Evolutionary conservation across 2,113 vertebrate species (phyloP).

Genomic region (Alethe diademata): DNA sequence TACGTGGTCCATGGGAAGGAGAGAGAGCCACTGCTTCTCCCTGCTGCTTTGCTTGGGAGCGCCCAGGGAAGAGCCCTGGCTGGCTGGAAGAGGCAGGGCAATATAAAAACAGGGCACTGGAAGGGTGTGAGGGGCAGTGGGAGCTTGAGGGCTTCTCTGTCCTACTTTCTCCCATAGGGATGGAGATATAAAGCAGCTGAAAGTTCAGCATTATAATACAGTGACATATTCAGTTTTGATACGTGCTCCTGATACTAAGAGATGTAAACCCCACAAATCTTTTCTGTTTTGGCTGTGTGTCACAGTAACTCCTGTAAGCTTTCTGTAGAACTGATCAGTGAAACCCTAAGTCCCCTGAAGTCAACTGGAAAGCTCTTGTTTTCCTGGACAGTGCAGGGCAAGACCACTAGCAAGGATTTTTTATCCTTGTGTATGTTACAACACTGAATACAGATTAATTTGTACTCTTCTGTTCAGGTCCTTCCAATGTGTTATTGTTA

Average conservation of each 20-base stretch:
- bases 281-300: neutral
- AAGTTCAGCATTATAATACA: neutral
- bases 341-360: neutral
- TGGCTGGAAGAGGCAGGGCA: neutral
- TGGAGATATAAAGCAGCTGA: neutral
- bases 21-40: neutral
- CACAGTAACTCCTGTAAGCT: neutral
- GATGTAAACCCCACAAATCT: neutral
- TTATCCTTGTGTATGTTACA: neutral
- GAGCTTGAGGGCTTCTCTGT: neutral
- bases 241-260: neutral
- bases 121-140: neutral
- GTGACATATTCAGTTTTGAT: neutral
- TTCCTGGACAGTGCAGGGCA: neutral
- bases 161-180: neutral
- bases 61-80: neutral
- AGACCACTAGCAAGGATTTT: neutral
- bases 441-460: neutral
- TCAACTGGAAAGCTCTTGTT: neutral
- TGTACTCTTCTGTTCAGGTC: neutral
- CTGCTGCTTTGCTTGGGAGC: neutral
- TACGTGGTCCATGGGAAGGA: accelerated
- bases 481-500: neutral
- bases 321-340: neutral
- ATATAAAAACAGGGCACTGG: neutral